Base-by-base conservation (phyloP, 2,888 invertebrate genomes). In the Platycheirus rosarum region DNA sequence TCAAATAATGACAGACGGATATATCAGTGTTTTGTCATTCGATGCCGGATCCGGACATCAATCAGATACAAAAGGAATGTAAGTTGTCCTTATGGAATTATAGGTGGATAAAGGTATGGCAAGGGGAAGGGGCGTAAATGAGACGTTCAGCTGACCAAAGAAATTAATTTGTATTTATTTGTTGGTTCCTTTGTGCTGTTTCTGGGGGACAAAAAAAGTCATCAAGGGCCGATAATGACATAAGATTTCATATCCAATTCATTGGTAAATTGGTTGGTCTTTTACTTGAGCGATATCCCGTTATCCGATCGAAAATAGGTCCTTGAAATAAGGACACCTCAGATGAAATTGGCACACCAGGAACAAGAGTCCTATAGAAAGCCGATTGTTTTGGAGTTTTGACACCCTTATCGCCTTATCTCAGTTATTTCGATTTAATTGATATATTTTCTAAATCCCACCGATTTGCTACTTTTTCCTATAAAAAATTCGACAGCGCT, bases 141-240 rank as follows among this genome's bases (percentile, higher is more conserved):
- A 80, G 53, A 66, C 70, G 60, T 76, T 75, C 46, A 66, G 40
- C 14, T 66, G 70, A 70, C 51, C n/a, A 37, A 48, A 32, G 37
- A 65, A 70, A 76, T 80, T 80, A 75, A 80, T 80, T 80, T 76
- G 65, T 70, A 80, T 80, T 76, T 65, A 63, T 75, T 7, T 46
- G 7, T 46, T 46, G 46, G 18, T 2, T 51, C 23, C 63, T 75
- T 79, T 79, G 57, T 60, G 20, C 20, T 20, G n/a, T n/a, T n/a
- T n/a, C n/a, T n/a, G n/a, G n/a, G n/a, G n/a, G n/a, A n/a, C n/a
- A n/a, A n/a, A n/a, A n/a, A 51, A 32, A 16, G 14, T 18, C 2
- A 11, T 35, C 18, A 35, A 16, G 29, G 0, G 1, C n/a, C 5
- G 20, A n/a, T 51, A 32, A 48, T 26, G 8, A 2, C 13, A 51